These are phyloP conservation scores for Isurus oxyrinchus DNA, from an alignment of 2,113 vertebrate species.

Conservation along the genomic window DNA sequence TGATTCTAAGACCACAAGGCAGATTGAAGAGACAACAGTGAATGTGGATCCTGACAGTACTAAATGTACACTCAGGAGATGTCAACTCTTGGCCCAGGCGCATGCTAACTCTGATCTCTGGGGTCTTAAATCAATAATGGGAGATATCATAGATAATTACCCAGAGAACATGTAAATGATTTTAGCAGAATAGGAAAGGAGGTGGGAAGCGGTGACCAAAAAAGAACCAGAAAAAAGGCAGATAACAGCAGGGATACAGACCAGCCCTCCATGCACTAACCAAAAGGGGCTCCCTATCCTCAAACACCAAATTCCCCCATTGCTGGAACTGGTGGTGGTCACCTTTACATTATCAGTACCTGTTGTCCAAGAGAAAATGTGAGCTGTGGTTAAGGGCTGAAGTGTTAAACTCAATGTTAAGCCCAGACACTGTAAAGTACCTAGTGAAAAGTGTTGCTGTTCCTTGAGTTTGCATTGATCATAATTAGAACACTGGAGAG, in stretches of 20 bases:
- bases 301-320: neutral
- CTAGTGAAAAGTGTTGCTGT: neutral
- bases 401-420: neutral
- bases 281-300: neutral
- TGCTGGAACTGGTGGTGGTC: neutral
- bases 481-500: neutral
- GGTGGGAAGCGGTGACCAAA: neutral
- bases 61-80: neutral
- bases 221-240: neutral
- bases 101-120: neutral
- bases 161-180: neutral
- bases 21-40: neutral
- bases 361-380: neutral
- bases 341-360: neutral
- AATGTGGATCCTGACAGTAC: neutral
- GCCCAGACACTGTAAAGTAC: neutral
- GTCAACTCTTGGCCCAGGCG: neutral
- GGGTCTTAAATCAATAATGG: neutral
- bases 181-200: neutral
- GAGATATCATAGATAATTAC: neutral
- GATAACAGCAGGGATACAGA: neutral
- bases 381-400: neutral
- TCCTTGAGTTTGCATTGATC: neutral
- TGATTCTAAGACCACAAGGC: neutral
- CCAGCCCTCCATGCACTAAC: neutral